These are phyloP conservation scores for Heteromyza rotundicornis DNA, from an alignment of 2,888 invertebrate species.

Conservation along the genomic window DNA sequence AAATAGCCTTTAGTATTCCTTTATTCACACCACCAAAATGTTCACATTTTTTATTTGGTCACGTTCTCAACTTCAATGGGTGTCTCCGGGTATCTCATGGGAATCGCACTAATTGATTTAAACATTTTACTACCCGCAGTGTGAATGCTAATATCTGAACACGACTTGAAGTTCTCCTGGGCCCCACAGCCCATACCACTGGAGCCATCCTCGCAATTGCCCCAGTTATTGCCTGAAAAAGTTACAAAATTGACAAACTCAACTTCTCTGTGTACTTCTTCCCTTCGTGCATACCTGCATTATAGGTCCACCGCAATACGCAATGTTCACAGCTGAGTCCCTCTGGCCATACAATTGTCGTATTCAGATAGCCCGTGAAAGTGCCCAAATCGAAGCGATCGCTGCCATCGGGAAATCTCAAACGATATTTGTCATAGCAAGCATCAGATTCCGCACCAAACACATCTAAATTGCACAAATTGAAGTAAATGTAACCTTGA, in stretches of 20 bases:
- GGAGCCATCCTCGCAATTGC: conserved; percentile 59
- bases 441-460: conserved; percentile 63
- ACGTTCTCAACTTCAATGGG: neutral
- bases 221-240: conserved; percentile 66
- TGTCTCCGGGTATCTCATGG: too few relatives aligned
- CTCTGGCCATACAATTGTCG: conserved; percentile 59
- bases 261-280: too few relatives aligned
- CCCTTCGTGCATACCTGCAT: conserved; percentile 60
- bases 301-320: conserved; percentile 67
- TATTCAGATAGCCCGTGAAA: conserved; percentile 43
- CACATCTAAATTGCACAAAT: conserved; percentile 64
- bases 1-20: too few relatives aligned
- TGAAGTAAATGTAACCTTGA: conserved; percentile 63
- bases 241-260: too few relatives aligned
- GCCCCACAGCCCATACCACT: conserved; percentile 63
- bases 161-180: conserved; percentile 65
- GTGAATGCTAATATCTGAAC: conserved; percentile 63
- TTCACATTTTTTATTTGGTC: too few relatives aligned
- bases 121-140: conserved; percentile 52
- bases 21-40: too few relatives aligned
- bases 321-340: conserved; percentile 65
- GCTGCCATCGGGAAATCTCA: conserved; percentile 54
- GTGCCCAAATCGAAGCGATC: conserved; percentile 38
- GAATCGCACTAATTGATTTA: neutral
- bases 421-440: conserved; percentile 63